A percentile compares a stretch with the other conserved stretches of the same genome.
Conservation (phyloP, 2,888 invertebrate species). For the Catonia carolina region DNA sequence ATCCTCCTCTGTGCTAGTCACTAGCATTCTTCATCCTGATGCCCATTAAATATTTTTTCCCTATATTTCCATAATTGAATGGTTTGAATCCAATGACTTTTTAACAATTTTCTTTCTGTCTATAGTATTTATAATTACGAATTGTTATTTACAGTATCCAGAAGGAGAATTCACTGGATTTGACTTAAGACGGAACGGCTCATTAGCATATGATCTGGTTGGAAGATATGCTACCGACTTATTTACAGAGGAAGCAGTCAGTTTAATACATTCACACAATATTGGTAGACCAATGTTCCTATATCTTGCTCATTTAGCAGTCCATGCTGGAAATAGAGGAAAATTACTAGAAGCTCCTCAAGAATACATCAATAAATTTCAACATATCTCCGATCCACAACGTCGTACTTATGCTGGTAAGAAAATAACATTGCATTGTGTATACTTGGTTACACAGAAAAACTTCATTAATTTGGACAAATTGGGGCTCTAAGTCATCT, state of each 20-base stretch:
- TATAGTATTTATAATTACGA: no score
- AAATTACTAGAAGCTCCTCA: conserved; percentile 48
- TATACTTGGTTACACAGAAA: neutral
- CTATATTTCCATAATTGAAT: no score
- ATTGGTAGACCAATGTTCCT: conserved; percentile 45
- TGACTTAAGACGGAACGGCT: conserved; percentile 44
- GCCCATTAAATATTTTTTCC: no score
- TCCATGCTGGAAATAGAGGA: conserved; percentile 46
- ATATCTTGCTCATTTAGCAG: conserved; percentile 49
- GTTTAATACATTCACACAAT: conserved; percentile 42
- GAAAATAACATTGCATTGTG: conserved; percentile 13
- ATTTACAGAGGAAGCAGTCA: conserved; percentile 45
- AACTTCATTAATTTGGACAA: no score
- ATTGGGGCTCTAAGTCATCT: no score
- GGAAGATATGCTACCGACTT: conserved; percentile 46
- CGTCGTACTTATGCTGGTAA: conserved; percentile 68
- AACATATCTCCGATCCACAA: conserved; percentile 59
- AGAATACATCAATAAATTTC: conserved; percentile 58
- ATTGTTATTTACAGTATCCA: conserved; percentile 34
- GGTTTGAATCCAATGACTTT: no score
- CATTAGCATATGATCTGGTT: conserved; percentile 39
- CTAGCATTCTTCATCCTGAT: no score
- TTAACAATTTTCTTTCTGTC: no score
- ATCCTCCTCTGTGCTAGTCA: no score
- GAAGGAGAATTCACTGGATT: conserved; percentile 40